Base-by-base conservation (phyloP, 2,797 vertebrate species). In the Artibeus lituratus region DNA sequence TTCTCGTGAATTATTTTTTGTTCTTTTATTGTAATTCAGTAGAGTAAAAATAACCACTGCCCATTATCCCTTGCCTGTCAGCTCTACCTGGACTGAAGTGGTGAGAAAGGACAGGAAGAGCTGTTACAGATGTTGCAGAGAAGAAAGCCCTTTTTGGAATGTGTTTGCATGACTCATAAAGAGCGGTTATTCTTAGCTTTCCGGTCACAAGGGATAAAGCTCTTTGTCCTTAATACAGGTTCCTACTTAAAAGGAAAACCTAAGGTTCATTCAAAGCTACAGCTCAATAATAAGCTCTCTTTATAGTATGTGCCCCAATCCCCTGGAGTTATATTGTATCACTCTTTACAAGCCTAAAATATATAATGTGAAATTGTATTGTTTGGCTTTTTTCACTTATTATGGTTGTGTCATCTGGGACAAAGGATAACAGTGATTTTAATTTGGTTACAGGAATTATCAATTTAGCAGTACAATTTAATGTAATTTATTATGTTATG, bases 121-220 rank as follows among this genome's bases (percentile, higher is more conserved):
- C 88, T 76, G 49, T 18, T 97, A 93, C 96, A 94, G 96, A 97
- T 97, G 62, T 83, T 96, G 96, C 96, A 97, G 11, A 97, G 95
- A 98, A 97, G 95, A 97, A 97, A 98, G 93, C 89, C 55, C 94
- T 49, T 97, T 96, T 95, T 95, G 95, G 96, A 96, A 97, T 97
- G 97, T 97, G 97, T 97, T 97, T 97, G 62, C 92, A 97, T 97
- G 92, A 98, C 95, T 96, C 95, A 98, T 94, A 97, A 86, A 96
- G 97, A 96, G 22, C 59, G 94, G 93, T 32, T 98, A 98, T 98
- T 98, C 98, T 98, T 98, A 97, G 90, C 35, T 83, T 98, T 98
- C 92, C 95, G 21, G 90, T 93, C 96, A 91, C 78, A 98, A 97
- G 96, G 97, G 94, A 97, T 96, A 91, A 98, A 95, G 97, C 92